Percentiles rank a stretch among this genome's conserved stretches.
phyloP scores from a whole-genome alignment of 2,888 invertebrate species.

The Erebia palarica region DNA sequence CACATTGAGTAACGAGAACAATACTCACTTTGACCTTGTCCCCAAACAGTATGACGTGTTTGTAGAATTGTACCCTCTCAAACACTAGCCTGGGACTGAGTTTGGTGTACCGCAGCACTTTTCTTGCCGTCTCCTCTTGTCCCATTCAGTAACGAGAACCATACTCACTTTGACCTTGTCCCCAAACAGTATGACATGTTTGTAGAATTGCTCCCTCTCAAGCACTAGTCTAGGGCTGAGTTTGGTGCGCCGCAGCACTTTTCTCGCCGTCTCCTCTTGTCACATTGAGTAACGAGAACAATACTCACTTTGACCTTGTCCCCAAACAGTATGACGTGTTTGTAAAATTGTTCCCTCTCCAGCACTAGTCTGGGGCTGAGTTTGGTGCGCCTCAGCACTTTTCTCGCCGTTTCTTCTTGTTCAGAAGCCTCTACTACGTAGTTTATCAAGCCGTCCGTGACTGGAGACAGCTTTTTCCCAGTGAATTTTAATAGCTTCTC shows the following conservation, averaged over 20 bases:
- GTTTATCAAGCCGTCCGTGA: slow-evolving; percentile 81
- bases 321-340: slow-evolving; percentile 81
- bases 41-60: slow-evolving; percentile 81
- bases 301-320: slow-evolving; percentile 80
- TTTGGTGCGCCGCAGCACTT: slow-evolving; percentile 83
- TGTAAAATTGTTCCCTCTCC: slow-evolving; percentile 85
- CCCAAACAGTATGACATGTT: slow-evolving; percentile 81
- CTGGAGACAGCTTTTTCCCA: slow-evolving; percentile 82
- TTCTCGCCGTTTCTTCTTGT: slow-evolving; percentile 59
- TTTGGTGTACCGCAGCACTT: slow-evolving; percentile 83
- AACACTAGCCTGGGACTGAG: slow-evolving; percentile 85
- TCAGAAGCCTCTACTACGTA: slow-evolving; percentile 79
- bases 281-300: slow-evolving; percentile 36
- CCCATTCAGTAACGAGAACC: slow-evolving; percentile 35
- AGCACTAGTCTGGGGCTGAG: slow-evolving; percentile 85
- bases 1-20: neutral
- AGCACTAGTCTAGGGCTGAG: slow-evolving; percentile 85
- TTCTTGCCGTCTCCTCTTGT: slow-evolving; percentile 59
- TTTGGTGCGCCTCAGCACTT: slow-evolving; percentile 83
- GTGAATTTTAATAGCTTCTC: slow-evolving; percentile 81
- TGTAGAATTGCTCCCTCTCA: slow-evolving; percentile 85
- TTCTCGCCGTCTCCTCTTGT: slow-evolving; percentile 59
- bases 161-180: slow-evolving; percentile 80
- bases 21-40: slow-evolving; percentile 80
- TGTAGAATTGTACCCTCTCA: slow-evolving; percentile 85